Evolutionary conservation across 2,888 invertebrate genomes (phyloP), one percentile per base, ranked within the genome.

Genomic region (Notodonta dromedarius): DNA sequence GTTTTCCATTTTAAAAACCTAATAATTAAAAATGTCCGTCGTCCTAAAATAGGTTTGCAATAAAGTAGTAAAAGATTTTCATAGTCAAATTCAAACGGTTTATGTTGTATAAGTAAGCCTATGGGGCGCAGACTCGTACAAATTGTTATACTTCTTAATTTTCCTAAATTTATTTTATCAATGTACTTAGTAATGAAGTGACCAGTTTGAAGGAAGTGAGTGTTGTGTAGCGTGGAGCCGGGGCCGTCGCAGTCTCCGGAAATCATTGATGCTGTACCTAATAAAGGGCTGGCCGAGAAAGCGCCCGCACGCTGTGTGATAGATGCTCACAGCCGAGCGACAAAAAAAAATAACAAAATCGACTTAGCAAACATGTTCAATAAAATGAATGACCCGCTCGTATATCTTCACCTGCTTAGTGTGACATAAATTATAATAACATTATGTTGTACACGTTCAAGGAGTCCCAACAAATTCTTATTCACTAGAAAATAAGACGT

Each of bases 371-470:
- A 90, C 92, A 93, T 92, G 92, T 91, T 90, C 91, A 87, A 92
- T 93, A 93, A 91, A 93, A 92, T 87, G 90, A 92, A 93, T 90
- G 91, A 91, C 91, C 87, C 87, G 85, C 85, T 86, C 91, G 87
- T 93, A 92, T 92, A 93, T 93, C 92, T 92, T 92, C 93, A 93
- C 93, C 93, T 93, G 93, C 92, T 91, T 92, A 90, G 93, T 91
- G 90, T 88, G 89, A 93, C 91, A 93, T 93, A 93, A 93, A 92
- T 93, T 91, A 92, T 92, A 93, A 90, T 91, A 92, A 92, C 90
- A 92, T 91, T 89, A 92, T 92, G 90, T 92, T 91, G 90, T 91
- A 92, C 91, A 90, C 86, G 87, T 84, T 89, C 89, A 91, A 88
- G 90, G 84, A 90, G 90, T 90, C 87, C 89, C 88, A 90, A 91